Evolutionary conservation across 2,113 vertebrate species (phyloP).

Genomic region (Ctenomys sociabilis): DNA sequence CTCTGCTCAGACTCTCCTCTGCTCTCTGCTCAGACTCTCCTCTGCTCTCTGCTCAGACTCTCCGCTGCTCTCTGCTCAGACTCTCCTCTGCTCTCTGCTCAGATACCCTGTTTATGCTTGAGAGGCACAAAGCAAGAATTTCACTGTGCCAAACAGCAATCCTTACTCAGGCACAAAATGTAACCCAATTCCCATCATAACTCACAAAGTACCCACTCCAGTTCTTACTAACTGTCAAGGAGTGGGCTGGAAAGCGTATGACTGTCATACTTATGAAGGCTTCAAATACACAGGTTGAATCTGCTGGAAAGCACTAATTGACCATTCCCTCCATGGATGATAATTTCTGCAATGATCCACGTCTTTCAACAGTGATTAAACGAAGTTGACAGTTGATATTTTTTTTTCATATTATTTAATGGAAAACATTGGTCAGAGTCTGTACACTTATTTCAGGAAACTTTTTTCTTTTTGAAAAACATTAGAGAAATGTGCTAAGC

Average conservation of each 20-base stretch:
- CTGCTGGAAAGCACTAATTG: not conserved
- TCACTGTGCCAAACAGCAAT: not conserved
- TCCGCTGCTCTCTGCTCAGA: too few species aligned
- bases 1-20: too few species aligned
- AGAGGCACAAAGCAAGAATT: not conserved
- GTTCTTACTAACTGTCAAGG: not conserved
- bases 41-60: too few species aligned
- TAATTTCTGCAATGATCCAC: not conserved
- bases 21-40: too few species aligned
- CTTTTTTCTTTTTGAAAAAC: not conserved
- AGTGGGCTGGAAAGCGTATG: not conserved
- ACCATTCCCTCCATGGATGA: not conserved
- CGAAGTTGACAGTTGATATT: conserved; percentile 4
- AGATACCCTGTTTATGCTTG: not conserved
- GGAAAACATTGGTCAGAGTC: not conserved
- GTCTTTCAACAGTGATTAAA: not conserved
- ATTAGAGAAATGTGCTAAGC: not conserved
- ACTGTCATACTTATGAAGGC: not conserved
- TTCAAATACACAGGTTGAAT: not conserved
- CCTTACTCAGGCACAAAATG: not conserved
- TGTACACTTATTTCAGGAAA: conserved; percentile 24
- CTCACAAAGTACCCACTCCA: not conserved
- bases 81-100: not conserved
- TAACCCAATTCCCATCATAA: not conserved
- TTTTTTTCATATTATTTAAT: not conserved